Percentiles rank a stretch among this genome's conserved stretches.
Evolutionary conservation across 2,797 vertebrate species (phyloP).

Genomic region (Phalanger gymnotis): DNA sequence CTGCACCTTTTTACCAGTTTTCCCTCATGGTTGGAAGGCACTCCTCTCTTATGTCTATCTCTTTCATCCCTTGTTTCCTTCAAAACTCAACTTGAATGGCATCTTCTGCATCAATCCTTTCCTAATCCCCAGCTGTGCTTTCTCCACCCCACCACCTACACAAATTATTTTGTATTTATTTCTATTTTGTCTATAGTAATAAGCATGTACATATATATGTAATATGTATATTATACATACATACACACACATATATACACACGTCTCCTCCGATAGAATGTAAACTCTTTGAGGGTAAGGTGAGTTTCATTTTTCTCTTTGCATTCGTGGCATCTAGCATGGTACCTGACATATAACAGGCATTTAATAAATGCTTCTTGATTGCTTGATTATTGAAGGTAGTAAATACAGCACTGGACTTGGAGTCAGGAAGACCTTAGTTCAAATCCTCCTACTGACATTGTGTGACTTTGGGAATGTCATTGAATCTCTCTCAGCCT

Average conservation of each 20-base stretch:
- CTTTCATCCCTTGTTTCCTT: background rate
- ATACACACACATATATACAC: too few relatives aligned
- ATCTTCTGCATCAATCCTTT: background rate
- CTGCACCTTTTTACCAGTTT: background rate
- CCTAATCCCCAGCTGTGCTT: too few relatives aligned
- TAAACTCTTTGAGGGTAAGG: background rate
- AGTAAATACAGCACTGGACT: background rate
- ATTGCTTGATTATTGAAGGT: background rate
- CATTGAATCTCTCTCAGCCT: background rate
- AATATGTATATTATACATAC: too few relatives aligned
- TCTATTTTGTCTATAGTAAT: background rate
- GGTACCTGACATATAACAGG: background rate
- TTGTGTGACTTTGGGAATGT: background rate
- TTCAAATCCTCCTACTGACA: background rate
- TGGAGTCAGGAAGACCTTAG: background rate
- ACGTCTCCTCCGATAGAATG: background rate
- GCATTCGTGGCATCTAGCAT: background rate
- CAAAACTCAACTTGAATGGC: background rate
- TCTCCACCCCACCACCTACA: too few relatives aligned
- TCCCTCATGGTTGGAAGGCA: background rate
- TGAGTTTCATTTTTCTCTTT: background rate
- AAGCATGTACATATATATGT: too few relatives aligned
- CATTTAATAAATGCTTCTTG: background rate
- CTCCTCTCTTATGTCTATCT: background rate
- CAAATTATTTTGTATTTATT: background rate